Evolutionary conservation across 2,113 vertebrate species (phyloP).

Genomic region (Nicator chloris): DNA sequence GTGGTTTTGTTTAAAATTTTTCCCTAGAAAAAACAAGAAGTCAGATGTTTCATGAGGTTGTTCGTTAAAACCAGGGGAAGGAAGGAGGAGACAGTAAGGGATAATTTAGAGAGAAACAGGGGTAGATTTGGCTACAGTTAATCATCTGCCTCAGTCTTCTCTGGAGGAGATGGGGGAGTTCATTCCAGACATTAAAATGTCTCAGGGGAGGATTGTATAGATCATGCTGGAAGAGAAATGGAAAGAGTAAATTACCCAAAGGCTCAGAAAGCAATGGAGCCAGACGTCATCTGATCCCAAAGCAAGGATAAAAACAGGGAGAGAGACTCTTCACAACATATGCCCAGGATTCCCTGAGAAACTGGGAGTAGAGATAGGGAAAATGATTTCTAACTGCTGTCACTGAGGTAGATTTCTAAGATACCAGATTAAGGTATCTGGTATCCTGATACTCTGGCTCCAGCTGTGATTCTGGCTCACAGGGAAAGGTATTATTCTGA

Average conservation of each 20-base stretch:
- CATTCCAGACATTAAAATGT: conserved; percentile 11
- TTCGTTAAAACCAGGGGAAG: conserved; percentile 30
- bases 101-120: conserved; percentile 22
- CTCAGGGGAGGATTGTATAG: conserved; percentile 6
- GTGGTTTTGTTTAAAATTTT: conserved; percentile 54
- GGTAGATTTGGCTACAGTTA: conserved; percentile 22
- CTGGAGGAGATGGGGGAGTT: background rate
- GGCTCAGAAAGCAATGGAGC: background rate
- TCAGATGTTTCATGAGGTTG: conserved; percentile 15
- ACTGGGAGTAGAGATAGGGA: background rate
- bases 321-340: background rate
- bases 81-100: conserved; percentile 13
- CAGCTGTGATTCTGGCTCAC: background rate
- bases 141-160: conserved; percentile 24
- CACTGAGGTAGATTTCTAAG: background rate
- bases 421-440: background rate
- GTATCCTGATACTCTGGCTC: background rate
- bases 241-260: conserved; percentile 33
- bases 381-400: background rate
- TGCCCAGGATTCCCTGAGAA: background rate
- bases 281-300: conserved; percentile 24
- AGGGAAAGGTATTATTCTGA: background rate
- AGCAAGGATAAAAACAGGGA: background rate
- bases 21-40: conserved; percentile 43
- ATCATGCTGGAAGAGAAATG: conserved; percentile 18